Percentiles rank a stretch among this genome's conserved stretches.
phyloP scores from a whole-genome alignment of 1,140 invertebrate genomes.

The Pseudoatta argentina region DNA sequence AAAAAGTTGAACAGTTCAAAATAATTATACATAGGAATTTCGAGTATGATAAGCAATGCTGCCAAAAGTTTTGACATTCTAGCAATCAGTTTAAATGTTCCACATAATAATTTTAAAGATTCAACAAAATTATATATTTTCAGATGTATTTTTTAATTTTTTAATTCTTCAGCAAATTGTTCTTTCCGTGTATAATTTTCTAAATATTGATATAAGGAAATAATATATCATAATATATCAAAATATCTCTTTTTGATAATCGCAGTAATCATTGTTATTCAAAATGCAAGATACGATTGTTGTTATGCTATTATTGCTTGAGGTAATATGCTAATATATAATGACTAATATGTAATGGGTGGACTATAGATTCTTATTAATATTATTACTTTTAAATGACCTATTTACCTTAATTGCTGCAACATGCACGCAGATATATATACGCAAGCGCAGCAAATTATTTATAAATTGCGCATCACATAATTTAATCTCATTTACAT shows the following conservation, averaged over 20 bases:
- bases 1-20: no score
- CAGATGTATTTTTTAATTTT: no score
- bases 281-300: not conserved
- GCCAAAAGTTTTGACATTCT: no score
- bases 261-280: not conserved
- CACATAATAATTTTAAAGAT: no score
- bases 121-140: no score
- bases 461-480: slow-evolving; percentile 43
- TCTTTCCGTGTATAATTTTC: not conserved
- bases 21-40: no score
- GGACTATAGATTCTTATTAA: not conserved
- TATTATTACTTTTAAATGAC: not conserved
- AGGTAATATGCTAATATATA: not conserved
- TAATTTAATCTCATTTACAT: slow-evolving; percentile 39
- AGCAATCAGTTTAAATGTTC: no score
- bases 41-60: no score
- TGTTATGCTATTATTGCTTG: not conserved
- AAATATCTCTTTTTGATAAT: not conserved
- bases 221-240: slow-evolving; percentile 1
- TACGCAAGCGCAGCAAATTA: slow-evolving; percentile 9
- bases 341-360: not conserved
- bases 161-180: no score
- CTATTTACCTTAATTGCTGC: not conserved
- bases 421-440: not conserved
- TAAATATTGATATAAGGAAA: not conserved